A percentile compares a stretch with the other conserved stretches of the same genome.
phyloP scores from a whole-genome alignment of 2,113 vertebrate genomes.

The Elachura formosa region DNA sequence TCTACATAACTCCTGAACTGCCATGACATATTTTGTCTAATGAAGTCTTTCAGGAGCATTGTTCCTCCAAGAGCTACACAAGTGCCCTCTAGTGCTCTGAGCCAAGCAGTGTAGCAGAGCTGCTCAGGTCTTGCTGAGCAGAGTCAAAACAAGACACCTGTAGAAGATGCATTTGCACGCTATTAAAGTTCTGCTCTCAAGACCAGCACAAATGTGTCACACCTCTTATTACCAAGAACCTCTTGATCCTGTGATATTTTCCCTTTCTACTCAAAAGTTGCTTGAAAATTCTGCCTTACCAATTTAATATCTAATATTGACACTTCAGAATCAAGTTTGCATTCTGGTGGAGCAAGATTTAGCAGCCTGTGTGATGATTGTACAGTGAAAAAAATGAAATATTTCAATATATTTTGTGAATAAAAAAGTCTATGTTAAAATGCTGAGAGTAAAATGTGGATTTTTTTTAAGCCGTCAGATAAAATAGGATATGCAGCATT shows the following conservation, averaged over 20 bases:
- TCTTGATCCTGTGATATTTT: background rate
- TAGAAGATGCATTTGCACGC: background rate
- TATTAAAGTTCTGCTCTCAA: background rate
- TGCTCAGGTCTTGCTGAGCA: background rate
- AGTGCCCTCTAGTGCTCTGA: conserved; percentile 47
- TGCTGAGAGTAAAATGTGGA: background rate
- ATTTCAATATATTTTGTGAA: background rate
- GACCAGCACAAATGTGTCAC: background rate
- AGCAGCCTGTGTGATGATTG: fast-evolving
- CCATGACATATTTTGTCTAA: background rate
- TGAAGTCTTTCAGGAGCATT: background rate
- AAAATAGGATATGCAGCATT: background rate
- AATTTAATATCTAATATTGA: background rate
- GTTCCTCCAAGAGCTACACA: background rate
- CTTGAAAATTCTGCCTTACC: background rate
- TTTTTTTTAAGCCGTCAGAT: background rate
- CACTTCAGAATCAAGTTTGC: background rate
- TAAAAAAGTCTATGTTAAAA: background rate
- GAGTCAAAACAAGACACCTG: fast-evolving
- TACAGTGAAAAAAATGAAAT: background rate
- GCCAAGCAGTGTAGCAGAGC: background rate
- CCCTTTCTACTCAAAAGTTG: background rate
- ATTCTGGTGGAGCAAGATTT: background rate
- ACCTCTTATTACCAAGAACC: background rate
- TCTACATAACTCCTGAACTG: background rate